These are phyloP conservation scores for Drosophila siamana DNA, from an alignment of 2,888 invertebrate species.

Conservation along the genomic window DNA sequence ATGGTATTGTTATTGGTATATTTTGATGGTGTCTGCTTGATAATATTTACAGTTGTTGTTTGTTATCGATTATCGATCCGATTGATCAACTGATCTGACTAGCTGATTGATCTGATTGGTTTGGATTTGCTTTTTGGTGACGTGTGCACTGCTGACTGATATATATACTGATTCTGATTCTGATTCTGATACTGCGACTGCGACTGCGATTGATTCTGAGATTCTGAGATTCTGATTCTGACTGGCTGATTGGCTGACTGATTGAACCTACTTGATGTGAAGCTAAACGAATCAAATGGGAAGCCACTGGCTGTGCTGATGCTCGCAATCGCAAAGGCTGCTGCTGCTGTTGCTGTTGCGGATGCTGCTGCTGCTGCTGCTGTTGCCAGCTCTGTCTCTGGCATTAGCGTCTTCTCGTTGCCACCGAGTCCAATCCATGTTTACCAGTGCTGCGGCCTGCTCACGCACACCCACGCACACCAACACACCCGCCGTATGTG, in stretches of 20 bases:
- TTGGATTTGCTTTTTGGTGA: slow-evolving; percentile 29
- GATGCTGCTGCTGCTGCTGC: slow-evolving; percentile 80
- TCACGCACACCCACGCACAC: slow-evolving; percentile 62
- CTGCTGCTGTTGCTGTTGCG: slow-evolving; percentile 50
- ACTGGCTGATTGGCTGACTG: slow-evolving; percentile 63
- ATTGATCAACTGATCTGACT: slow-evolving; percentile 26
- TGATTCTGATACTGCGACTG: slow-evolving; percentile 39
- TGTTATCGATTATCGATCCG: slow-evolving; percentile 34
- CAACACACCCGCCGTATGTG: slow-evolving; percentile 59
- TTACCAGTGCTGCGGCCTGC: slow-evolving; percentile 63
- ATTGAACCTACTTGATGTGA: slow-evolving; percentile 73
- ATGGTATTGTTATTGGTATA: slow-evolving; percentile 21
- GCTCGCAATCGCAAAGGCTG: slow-evolving; percentile 65
- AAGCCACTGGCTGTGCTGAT: slow-evolving; percentile 81
- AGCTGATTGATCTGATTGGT: slow-evolving; percentile 13
- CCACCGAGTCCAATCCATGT: slow-evolving; percentile 85
- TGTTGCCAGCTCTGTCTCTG: slow-evolving; percentile 83
- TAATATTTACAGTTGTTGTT: slow-evolving; percentile 47
- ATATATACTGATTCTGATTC: slow-evolving; percentile 30
- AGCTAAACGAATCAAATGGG: slow-evolving; percentile 84
- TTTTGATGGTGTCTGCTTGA: slow-evolving; percentile 28
- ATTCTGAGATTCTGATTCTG: slow-evolving; percentile 28
- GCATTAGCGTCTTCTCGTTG: slow-evolving; percentile 82
- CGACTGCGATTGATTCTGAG: slow-evolving; percentile 36
- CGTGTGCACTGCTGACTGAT: slow-evolving; percentile 56